Base-by-base conservation (phyloP, 1,140 invertebrate species). In the Caenorhabditis tropicalis region DNA sequence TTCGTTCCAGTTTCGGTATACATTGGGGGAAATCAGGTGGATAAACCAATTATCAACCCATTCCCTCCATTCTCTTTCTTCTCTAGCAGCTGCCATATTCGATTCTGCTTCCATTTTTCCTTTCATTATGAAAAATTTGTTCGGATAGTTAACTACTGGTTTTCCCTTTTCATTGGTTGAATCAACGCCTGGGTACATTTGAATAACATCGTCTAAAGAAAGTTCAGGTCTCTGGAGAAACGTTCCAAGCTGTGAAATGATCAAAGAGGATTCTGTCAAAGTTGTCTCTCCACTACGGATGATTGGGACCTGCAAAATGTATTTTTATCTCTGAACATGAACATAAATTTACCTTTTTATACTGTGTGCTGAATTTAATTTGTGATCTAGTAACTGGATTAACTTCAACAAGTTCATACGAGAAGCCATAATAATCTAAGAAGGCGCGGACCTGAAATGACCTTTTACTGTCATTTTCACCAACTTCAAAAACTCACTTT, bases 341-440 rank as follows among this genome's bases (percentile, higher is more conserved):
- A 74, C n/a, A n/a, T n/a, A 56, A 74, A 89, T 83, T 27, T 15
- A 90, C 89, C 94, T 99, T 99, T 90, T 95, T 96, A 88, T 98
- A 98, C 6, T 83, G 87, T 1, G 93, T 91, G 0, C 96, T 96
- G 95, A 97, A 99, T 91, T 95, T 95, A 43, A 98, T 94, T 90
- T 98, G 95, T 88, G 95, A 94, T 46, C 95, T 93, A 0, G 96
- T 93, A 2, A 99, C 79, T n/a, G 96, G 95, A 93, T 98, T 95
- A 0, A 99, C 97, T 93, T 99, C 98, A 19, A 99, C 95, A 19
- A 99, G 93, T 90, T 98, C 95, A 92, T 99, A 99, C 0, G 95
- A 95, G 79, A 99, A 93, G 5, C 97, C 97, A 92, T 95, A 94
- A 89, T 95, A 96, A 92, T 99, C 96, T 4, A 99, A 92, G 91